These are phyloP conservation scores for Porites evermanni DNA, from an alignment of 92 coral and sea anemone genomes.

Conservation along the genomic window DNA sequence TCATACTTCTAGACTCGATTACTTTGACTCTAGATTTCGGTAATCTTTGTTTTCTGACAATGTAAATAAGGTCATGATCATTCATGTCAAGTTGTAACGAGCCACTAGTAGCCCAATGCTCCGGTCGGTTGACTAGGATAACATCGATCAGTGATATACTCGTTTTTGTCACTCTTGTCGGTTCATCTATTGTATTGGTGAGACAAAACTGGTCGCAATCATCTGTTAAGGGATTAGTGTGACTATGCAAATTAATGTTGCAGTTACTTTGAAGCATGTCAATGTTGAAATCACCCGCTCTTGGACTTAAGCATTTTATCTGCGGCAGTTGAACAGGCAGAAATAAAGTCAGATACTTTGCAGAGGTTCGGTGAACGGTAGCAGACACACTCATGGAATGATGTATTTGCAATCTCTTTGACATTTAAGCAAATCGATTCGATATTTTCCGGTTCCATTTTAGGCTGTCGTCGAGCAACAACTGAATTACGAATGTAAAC, in stretches of 20 bases:
- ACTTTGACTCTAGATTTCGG: constrained; percentile 45
- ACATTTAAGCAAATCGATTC: constrained; percentile 60
- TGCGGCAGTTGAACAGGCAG: constrained; percentile 34
- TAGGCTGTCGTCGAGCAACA: constrained; percentile 15
- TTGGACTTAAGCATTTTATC: constrained; percentile 36
- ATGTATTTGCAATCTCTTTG: constrained; percentile 32
- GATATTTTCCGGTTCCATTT: constrained; percentile 20
- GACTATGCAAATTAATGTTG: constrained; percentile 20
- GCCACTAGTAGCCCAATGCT: too few species aligned
- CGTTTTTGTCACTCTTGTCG: constrained; percentile 28
- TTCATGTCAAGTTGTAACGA: too few species aligned
- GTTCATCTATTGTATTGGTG: constrained; percentile 20
- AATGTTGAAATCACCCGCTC: constrained; percentile 56
- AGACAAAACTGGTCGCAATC: constrained; percentile 42
- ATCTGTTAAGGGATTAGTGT: background rate
- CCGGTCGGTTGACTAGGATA: background rate
- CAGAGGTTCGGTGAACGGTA: constrained; percentile 62
- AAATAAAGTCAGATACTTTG: constrained; percentile 49
- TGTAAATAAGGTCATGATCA: too few species aligned
- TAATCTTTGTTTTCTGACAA: constrained; percentile 34
- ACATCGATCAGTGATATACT: constrained; percentile 33
- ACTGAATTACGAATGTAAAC: constrained; percentile 22
- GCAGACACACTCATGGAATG: constrained; percentile 52
- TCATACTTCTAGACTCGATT: background rate
- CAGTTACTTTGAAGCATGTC: constrained; percentile 7